Evolutionary conservation across 1,140 invertebrate genomes (phyloP).

Genomic region (Euglossa dilemma): DNA sequence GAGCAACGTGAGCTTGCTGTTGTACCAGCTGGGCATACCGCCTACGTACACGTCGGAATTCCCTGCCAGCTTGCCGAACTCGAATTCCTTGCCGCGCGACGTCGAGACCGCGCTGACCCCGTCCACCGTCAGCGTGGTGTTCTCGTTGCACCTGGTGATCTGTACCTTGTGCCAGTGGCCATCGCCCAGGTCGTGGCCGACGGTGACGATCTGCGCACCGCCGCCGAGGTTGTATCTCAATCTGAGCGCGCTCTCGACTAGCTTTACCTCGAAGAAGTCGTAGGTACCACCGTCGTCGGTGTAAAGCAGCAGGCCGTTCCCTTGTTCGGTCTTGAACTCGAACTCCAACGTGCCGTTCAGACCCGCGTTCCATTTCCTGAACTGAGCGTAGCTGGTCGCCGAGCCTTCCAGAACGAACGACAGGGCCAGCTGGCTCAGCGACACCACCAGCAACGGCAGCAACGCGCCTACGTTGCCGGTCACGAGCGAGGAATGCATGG

Average conservation of each 20-base stretch:
- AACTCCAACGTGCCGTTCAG: constrained; percentile 94
- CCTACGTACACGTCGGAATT: constrained; percentile 96
- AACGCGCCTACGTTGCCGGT: constrained; percentile 13
- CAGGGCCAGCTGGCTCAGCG: constrained; percentile 63
- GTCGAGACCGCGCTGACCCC: constrained; percentile 88
- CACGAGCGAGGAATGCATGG: constrained; percentile 47
- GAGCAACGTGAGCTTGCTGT: constrained; percentile 90
- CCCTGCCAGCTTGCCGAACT: constrained; percentile 91
- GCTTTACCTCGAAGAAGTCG: constrained; percentile 97
- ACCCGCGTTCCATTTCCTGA: constrained; percentile 93
- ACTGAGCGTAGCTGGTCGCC: constrained; percentile 93
- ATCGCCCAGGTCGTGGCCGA: constrained; percentile 93
- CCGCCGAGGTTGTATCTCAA: constrained; percentile 93
- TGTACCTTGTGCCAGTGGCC: constrained; percentile 95
- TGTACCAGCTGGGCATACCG: constrained; percentile 94
- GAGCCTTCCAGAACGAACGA: constrained; percentile 91
- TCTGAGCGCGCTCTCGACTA: constrained; percentile 94
- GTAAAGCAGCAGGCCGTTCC: constrained; percentile 94
- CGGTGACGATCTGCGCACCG: constrained; percentile 93
- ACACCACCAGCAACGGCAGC: constrained; percentile 43
- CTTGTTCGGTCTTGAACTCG: constrained; percentile 95
- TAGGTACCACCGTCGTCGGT: constrained; percentile 96
- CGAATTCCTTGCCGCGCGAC: constrained; percentile 92
- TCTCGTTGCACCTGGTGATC: constrained; percentile 87
- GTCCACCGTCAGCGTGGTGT: constrained; percentile 92